Evolutionary conservation across 2,888 invertebrate species (phyloP).

Genomic region (Idaea dimidiata): DNA sequence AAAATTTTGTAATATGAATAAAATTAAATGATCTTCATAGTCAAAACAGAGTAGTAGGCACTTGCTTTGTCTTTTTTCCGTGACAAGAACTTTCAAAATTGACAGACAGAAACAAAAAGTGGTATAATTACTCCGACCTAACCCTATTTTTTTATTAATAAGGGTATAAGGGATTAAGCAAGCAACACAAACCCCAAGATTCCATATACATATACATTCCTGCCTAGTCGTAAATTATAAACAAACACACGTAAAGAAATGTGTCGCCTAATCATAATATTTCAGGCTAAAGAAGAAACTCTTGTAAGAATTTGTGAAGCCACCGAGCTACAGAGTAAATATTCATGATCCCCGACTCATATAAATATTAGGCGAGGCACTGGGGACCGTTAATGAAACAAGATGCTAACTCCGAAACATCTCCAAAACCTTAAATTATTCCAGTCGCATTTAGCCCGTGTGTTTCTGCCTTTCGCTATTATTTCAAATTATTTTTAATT

Average conservation of each 20-base stretch:
- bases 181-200: too few species aligned
- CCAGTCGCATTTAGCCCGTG: conserved; percentile 49
- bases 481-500: conserved; percentile 78
- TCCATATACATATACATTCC: too few species aligned
- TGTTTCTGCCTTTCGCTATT: conserved; percentile 64
- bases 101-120: too few species aligned
- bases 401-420: conserved; percentile 64
- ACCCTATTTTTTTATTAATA: too few species aligned
- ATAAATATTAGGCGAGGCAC: conserved; percentile 65
- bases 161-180: too few species aligned
- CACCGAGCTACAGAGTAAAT: conserved; percentile 54
- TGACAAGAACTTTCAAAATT: too few species aligned
- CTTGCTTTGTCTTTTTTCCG: too few species aligned
- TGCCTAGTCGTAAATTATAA: background rate
- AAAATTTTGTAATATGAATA: too few species aligned
- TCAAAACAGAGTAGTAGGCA: too few species aligned
- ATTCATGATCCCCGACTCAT: conserved; percentile 67
- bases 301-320: conserved; percentile 50
- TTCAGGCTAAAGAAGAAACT: conserved; percentile 41
- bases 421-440: conserved; percentile 63
- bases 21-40: too few species aligned
- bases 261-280: conserved; percentile 34
- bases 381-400: conserved; percentile 66
- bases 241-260: conserved; percentile 9
- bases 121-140: too few species aligned